Evolutionary conservation across 2,797 vertebrate genomes (phyloP), one percentile per base, ranked within the genome.

Genomic region (Ibycter americanus): DNA sequence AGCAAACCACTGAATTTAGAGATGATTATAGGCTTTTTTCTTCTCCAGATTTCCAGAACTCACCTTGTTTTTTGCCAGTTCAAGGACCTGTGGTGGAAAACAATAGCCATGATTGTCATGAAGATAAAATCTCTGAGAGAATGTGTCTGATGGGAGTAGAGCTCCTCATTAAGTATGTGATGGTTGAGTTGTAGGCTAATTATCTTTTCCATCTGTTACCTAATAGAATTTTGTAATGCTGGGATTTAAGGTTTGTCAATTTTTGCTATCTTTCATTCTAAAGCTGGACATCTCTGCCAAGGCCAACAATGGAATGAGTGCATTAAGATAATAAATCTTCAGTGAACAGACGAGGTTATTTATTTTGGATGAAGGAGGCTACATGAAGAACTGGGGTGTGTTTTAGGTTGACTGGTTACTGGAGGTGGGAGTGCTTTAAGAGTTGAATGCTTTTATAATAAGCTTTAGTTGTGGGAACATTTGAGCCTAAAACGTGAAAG

Each of bases 401-500:
- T 92, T 93, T 87, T 38, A 84, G 83, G 56, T 82, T 77, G 68
- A 54, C 87, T 72, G 68, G 40, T 62, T 92, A 38, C 65, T 96
- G 65, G 81, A 92, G 82, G 70, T 92, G 73, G 86, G 72, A 95
- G 68, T 80, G 68, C 67, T 94, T 67, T 63, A 83, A 38, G 47
- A 83, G 61, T 19, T 67, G 66, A 91, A 73, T 65, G 63, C 54
- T 81, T 82, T 83, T 61, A 56, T 68, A 79, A 70, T 63, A 80
- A 80, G n/a, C 51, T 93, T 94, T 56, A 89, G 77, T 86, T 90
- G 87, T 97, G 97, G 91, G 92, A 97, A 87, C 20, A 19, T 89
- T 90, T 71, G 81, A 92, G 88, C 34, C 71, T 78, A 87, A 89
- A 94, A 95, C 12, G 8, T 94, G 96, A 77, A 96, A 93, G 93